A percentile compares a stretch with the other conserved stretches of the same genome.
Conservation (phyloP, 2,797 vertebrate species). For the Iguana delicatissima region DNA sequence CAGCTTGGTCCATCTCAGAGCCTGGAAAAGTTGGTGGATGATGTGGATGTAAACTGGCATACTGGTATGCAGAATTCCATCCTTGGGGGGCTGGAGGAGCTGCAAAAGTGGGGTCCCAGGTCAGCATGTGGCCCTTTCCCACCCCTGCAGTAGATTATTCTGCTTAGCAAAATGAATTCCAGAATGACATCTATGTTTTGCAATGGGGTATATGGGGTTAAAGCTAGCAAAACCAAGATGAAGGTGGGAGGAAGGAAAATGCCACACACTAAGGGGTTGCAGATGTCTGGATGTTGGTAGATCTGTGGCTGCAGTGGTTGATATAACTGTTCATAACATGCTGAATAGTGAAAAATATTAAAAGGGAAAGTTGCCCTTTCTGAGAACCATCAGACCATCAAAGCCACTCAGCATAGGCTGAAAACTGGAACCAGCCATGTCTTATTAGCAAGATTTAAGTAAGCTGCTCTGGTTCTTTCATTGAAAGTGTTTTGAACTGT, state of each 20-base stretch:
- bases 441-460: conserved; percentile 10
- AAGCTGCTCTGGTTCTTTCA: neutral
- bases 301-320: conserved; percentile 53
- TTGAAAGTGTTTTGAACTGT: neutral
- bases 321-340: conserved; percentile 23
- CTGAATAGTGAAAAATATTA: neutral
- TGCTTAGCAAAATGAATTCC: neutral
- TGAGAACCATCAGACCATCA: conserved; percentile 1
- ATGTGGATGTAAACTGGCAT: neutral
- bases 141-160: neutral
- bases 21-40: neutral
- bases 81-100: too few species aligned
- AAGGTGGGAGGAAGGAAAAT: conserved; percentile 37
- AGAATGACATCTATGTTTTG: neutral
- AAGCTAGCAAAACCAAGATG: conserved; percentile 50
- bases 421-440: neutral
- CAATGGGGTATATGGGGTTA: neutral
- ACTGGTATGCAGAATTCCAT: too few species aligned
- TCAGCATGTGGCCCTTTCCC: too few species aligned
- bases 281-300: conserved; percentile 63
- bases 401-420: neutral
- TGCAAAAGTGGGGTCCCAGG: too few species aligned
- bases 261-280: conserved; percentile 51
- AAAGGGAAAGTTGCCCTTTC: conserved; percentile 22
- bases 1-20: neutral